Conservation (phyloP, 53 echinoderm and acorn worm species). For the Arbacia lixula region DNA sequence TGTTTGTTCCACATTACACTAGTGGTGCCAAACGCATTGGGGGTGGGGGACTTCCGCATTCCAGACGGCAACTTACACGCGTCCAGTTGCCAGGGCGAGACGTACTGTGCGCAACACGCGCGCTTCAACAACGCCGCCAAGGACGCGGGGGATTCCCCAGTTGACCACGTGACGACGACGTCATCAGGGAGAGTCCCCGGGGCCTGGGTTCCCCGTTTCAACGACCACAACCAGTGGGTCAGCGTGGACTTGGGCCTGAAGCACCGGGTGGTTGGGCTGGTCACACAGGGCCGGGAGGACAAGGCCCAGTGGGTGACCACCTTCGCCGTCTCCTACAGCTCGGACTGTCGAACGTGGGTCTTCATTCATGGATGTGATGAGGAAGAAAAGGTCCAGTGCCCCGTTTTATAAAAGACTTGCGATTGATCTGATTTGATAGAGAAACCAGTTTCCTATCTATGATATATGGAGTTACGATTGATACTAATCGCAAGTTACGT, state of each 20-base stretch:
- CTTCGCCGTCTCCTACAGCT: slow-evolving; percentile 23
- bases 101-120: slow-evolving; percentile 17
- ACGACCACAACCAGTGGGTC: slow-evolving; percentile 37
- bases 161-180: background rate
- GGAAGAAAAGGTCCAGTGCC: slow-evolving; percentile 40
- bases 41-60: slow-evolving; percentile 37
- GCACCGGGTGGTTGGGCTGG: slow-evolving; percentile 20
- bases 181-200: slow-evolving; percentile 11
- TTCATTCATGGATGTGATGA: slow-evolving; percentile 13
- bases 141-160: background rate
- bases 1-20: too few relatives aligned
- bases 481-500: too few relatives aligned
- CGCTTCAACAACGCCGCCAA: slow-evolving; percentile 22
- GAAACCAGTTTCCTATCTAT: too few relatives aligned
- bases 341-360: slow-evolving; percentile 1
- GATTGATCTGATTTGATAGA: too few relatives aligned
- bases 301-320: slow-evolving; percentile 39
- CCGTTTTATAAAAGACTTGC: too few relatives aligned
- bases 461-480: too few relatives aligned
- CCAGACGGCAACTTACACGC: slow-evolving; percentile 16
- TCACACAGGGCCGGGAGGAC: slow-evolving; percentile 41
- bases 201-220: slow-evolving; percentile 20
- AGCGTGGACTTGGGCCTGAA: slow-evolving; percentile 18
- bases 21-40: slow-evolving; percentile 24
- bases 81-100: slow-evolving; percentile 24